Evolutionary conservation across 2,888 invertebrate species (phyloP), one percentile per base, ranked within the genome.

Genomic region (Globia sparganii): DNA sequence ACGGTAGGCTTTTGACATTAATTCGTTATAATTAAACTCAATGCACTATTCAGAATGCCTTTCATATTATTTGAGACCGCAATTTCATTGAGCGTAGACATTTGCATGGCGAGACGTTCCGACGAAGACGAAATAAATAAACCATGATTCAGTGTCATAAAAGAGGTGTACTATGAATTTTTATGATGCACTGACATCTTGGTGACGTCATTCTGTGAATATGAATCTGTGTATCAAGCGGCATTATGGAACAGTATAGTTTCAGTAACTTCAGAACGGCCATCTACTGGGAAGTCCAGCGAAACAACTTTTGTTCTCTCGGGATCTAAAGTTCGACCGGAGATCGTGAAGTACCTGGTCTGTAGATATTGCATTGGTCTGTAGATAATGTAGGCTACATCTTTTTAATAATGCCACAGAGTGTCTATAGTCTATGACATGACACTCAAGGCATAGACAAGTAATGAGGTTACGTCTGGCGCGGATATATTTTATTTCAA

Each of bases 41-140:
- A 43, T 75, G 43, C 43, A 65, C 21, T 62, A 58, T 65, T 64
- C 59, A 40, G 58, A 37, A 65, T 59, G 56, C 37, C 28, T 59
- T n/a, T 28, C 58, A 58, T 69, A 59, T 37, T 59, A 21, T 75
- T 80, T 59, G 49, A 65, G 58, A 69, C 68, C 69, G 65, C 81
- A 81, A 40, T 74, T 79, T 83, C 81, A 81, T 83, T 87, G 81
- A 79, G 74, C 75, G 72, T 46, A 67, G 77, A 77, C 56, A 85
- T 86, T 83, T 83, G 81, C 77, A 82, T 87, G 79, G 64, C 82
- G 68, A 79, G 82, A 83, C 83, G 62, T 65, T 69, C 49, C 18
- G 58, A 46, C 72, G 82, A 80, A 64, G 74, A 81, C 49, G 77
- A 80, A 81, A 81, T 81, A 81, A 81, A 78, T 81, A 81, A 81